A percentile compares a stretch with the other conserved stretches of the same genome.
Conservation (phyloP, 1,140 invertebrate genomes). For the Drosophila takahashii region DNA sequence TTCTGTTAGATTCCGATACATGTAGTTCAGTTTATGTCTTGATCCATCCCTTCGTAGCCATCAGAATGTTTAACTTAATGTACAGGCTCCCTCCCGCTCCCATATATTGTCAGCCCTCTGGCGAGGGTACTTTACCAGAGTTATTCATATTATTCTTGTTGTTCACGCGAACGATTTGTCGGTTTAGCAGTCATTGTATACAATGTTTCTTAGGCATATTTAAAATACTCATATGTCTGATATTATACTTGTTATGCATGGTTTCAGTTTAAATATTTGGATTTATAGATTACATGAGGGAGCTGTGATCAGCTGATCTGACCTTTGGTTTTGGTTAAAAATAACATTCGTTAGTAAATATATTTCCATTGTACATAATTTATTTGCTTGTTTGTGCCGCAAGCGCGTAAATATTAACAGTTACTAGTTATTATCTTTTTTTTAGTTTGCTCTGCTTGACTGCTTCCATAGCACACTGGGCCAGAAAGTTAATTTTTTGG, state of each 20-base stretch:
- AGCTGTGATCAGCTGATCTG: constrained; percentile 3
- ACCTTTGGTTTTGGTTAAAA: constrained; percentile 40
- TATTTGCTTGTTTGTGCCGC: constrained; percentile 42
- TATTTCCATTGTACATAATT: constrained; percentile 47
- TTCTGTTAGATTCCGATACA: constrained; percentile 59
- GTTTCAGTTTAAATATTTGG: constrained; percentile 46
- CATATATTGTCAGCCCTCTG: constrained; percentile 77
- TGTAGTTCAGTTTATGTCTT: constrained; percentile 43
- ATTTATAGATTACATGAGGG: constrained; percentile 46
- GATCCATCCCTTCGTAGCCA: constrained; percentile 28
- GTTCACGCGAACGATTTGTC: constrained; percentile 55
- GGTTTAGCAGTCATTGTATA: constrained; percentile 70
- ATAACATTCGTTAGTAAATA: constrained; percentile 58
- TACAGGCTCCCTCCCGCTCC: constrained; percentile 60
- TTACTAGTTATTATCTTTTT: constrained; percentile 40
- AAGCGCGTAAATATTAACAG: constrained; percentile 66
- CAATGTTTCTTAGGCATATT: constrained; percentile 54
- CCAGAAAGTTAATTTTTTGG: too few relatives aligned
- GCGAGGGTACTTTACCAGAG: constrained; percentile 52
- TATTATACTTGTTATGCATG: constrained; percentile 56
- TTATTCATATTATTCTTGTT: constrained; percentile 36
- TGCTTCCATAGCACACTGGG: too few relatives aligned
- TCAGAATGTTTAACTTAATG: constrained; percentile 53
- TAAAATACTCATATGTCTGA: constrained; percentile 66
- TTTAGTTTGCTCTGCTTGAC: constrained; percentile 24